Evolutionary conservation across 1,140 invertebrate species (phyloP).

Genomic region (Drosophila tsacasi): DNA sequence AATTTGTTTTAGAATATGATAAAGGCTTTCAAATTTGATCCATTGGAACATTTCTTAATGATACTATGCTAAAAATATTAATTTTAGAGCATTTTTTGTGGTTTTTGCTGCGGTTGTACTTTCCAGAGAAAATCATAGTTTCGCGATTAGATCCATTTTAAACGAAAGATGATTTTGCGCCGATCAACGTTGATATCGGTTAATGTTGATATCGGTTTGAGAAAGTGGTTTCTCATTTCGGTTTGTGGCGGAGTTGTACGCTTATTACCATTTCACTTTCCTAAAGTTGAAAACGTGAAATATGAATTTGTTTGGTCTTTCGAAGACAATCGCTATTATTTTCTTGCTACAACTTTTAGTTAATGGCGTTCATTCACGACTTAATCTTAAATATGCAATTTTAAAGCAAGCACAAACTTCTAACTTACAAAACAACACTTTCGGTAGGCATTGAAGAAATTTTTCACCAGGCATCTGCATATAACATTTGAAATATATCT

Average conservation of each 20-base stretch:
- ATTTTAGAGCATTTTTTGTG: too few relatives aligned
- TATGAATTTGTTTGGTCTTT: conserved; percentile 8
- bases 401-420: conserved; percentile 14
- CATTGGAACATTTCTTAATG: too few relatives aligned
- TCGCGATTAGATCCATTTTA: neutral
- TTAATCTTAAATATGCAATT: conserved; percentile 35
- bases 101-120: too few relatives aligned
- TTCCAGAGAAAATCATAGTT: too few relatives aligned
- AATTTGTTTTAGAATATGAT: too few relatives aligned
- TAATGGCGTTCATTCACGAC: conserved; percentile 17
- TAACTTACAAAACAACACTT: conserved; percentile 32
- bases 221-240: conserved; percentile 4
- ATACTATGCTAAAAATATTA: too few relatives aligned
- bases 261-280: conserved; percentile 27
- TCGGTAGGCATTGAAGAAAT: conserved; percentile 28
- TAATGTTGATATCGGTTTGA: conserved; percentile 3
- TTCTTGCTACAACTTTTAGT: conserved; percentile 16
- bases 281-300: neutral
- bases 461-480: neutral
- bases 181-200: neutral
- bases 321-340: neutral
- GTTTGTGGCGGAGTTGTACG: conserved; percentile 12
- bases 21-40: too few relatives aligned
- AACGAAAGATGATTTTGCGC: neutral
- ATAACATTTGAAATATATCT: neutral